Base-by-base conservation (phyloP, 2,797 vertebrate species). In the Xerus rutilus region DNA sequence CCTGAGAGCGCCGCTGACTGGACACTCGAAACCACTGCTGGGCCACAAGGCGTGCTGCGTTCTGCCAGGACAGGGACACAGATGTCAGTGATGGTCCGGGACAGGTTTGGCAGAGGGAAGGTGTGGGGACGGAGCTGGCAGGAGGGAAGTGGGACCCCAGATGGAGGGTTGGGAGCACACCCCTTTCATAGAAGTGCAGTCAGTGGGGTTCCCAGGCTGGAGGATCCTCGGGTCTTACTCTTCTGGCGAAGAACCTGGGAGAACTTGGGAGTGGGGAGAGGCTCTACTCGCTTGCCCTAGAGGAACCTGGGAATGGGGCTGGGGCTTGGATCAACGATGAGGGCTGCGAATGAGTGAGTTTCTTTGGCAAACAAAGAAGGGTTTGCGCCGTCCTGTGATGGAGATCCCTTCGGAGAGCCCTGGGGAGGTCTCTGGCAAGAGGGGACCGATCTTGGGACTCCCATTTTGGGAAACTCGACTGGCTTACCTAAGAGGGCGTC, bases 1-100 rank as follows among this genome's bases (percentile, higher is more conserved):
- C 98, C 96, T 98, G 92, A 1, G 99, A 99, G 0, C 97, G 98
- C 98, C 99, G 99, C 65, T 99, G 99, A 52, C 99, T 99, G 95
- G 99, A 99, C 95, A 99, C 98, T 1, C 99, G 98, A 98, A 99
- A 99, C 99, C 99, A 99, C 97, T 99, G 99, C 59, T 99, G 98
- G 96, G 99, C 99, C 89, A 99, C 98, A 4, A 99, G 98, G 98
- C 99, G 96, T 0, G 93, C 96, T 0, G 87, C 91, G 0, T 78
- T 94, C 97, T 98, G 93, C 69, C 0, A 17, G 32, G 67, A 78
- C n/a, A 54, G 10, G 43, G 3, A 21, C 35, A 21, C 65, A 93
- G 43, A 64, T 6, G 12, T 94, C 77, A 52, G 43, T 4, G 32
- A 4, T 2, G 23, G 43, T 12, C 57, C 65, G 39, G 4, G 28